Conservation (phyloP, 2,113 vertebrate species). For the Prunella fulvescens region DNA sequence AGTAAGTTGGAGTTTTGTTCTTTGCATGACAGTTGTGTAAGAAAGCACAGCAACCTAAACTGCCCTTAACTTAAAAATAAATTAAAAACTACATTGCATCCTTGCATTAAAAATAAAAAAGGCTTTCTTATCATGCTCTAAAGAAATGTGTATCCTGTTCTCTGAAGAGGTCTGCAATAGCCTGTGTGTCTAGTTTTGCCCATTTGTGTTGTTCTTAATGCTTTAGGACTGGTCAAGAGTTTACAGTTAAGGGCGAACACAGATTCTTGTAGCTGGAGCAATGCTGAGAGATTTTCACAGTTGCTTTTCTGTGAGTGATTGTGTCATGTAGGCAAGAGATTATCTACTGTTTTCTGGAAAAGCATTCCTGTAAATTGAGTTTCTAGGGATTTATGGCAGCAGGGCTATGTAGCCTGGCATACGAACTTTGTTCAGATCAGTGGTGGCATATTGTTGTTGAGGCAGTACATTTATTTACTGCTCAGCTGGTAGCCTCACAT, state of each 20-base stretch:
- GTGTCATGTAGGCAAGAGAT: background rate
- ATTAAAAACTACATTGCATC: background rate
- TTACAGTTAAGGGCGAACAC: background rate
- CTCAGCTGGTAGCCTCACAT: background rate
- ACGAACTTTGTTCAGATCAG: background rate
- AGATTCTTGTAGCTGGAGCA: background rate
- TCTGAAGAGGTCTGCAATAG: background rate
- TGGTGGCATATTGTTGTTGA: background rate
- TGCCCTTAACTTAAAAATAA: background rate
- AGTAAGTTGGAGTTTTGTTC: background rate
- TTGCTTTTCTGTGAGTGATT: background rate
- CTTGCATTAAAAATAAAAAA: background rate
- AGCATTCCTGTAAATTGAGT: background rate
- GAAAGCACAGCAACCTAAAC: background rate
- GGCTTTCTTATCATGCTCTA: background rate
- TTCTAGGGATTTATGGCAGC: background rate
- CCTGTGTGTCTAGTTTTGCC: background rate
- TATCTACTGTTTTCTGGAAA: background rate
- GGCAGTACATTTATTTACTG: background rate
- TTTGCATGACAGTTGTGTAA: background rate
- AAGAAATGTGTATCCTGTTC: background rate
- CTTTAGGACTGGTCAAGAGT: background rate
- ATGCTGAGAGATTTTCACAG: background rate
- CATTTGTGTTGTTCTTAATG: background rate
- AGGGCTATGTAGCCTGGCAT: background rate